A percentile compares a stretch with the other conserved stretches of the same genome.
Conservation (phyloP, 2,113 vertebrate species). For the Promerops cafer region DNA sequence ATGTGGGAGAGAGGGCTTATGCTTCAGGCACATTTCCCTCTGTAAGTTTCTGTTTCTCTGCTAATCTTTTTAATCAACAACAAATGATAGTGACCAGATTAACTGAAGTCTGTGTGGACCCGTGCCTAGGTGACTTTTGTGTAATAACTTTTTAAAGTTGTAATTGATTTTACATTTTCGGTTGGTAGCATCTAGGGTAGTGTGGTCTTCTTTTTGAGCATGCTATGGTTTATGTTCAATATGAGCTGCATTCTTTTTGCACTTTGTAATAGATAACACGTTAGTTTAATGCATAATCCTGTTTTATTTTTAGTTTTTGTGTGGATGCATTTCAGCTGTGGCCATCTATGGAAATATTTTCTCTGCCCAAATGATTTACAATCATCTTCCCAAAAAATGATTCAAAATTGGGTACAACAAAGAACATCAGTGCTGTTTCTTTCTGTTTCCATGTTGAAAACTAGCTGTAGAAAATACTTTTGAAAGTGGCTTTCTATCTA, state of each 20-base stretch:
- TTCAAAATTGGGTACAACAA: not conserved
- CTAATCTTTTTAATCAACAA: not conserved
- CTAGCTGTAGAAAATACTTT: not conserved
- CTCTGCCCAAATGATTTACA: not conserved
- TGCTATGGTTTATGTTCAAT: not conserved
- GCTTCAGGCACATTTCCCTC: not conserved
- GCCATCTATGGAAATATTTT: slow-evolving; percentile 13
- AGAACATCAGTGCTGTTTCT: not conserved
- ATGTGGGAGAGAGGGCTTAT: not conserved
- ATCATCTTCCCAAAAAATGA: not conserved
- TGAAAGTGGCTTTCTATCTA: not conserved
- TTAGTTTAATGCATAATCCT: slow-evolving; percentile 9
- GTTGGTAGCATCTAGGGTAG: not conserved
- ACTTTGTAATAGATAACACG: not conserved
- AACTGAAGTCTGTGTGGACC: not conserved
- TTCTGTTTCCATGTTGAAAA: not conserved
- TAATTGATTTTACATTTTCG: not conserved
- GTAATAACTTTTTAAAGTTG: not conserved
- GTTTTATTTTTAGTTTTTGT: slow-evolving; percentile 28
- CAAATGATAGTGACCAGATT: not conserved
- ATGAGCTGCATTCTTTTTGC: not conserved
- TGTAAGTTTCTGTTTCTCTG: not conserved
- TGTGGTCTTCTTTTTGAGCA: not conserved
- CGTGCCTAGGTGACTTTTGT: not conserved
- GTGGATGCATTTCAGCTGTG: not conserved